Evolutionary conservation across 2,797 vertebrate species (phyloP), one percentile per base, ranked within the genome.

Genomic region (Crocodylus rhombifer): DNA sequence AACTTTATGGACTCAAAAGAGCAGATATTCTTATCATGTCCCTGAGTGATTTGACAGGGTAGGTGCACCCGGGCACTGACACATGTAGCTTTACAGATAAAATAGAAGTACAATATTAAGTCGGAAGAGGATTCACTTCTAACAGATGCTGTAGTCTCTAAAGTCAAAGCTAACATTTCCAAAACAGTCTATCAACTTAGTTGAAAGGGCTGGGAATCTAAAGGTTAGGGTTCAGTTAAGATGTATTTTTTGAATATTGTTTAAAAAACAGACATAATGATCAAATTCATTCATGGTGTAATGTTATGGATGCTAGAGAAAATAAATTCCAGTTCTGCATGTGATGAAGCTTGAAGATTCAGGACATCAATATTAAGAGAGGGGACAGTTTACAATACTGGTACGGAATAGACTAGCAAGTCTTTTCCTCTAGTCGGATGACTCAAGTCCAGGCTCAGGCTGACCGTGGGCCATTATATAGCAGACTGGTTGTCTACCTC

Each of bases 141-240:
- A 89, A 88, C 33, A 86, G 42, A 62, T 33, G 18, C 89, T 75
- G 87, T 7, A 76, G 87, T 65, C 80, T 93, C 76, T 77, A 80
- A 86, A 96, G 93, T 76, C 90, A 96, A 93, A 92, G 82, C 36
- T 79, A 93, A 91, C 73, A 17, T 74, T 95, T 88, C 83, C 62
- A 73, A 95, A 94, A 78, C 6, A 88, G 58, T 61, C 73, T 60
- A 82, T 71, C 74, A 82, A 71, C 58, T 96, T 76, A 84, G 42
- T 79, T 89, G 90, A 88, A 94, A 95, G 51, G 20, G 64, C 0
- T 3, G 25, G 63, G 85, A 94, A 91, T 56, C 62, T 84, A 92
- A 94, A 94, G 69, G 84, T 86, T 87, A 90, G 89, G 25, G 61
- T 86, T 95, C 84, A 20, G 77, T 86, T 92, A 84, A 55, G 86